Percentiles rank a stretch among this genome's conserved stretches.
Conservation (phyloP, 2,113 vertebrate genomes). For the Alces alces region DNA sequence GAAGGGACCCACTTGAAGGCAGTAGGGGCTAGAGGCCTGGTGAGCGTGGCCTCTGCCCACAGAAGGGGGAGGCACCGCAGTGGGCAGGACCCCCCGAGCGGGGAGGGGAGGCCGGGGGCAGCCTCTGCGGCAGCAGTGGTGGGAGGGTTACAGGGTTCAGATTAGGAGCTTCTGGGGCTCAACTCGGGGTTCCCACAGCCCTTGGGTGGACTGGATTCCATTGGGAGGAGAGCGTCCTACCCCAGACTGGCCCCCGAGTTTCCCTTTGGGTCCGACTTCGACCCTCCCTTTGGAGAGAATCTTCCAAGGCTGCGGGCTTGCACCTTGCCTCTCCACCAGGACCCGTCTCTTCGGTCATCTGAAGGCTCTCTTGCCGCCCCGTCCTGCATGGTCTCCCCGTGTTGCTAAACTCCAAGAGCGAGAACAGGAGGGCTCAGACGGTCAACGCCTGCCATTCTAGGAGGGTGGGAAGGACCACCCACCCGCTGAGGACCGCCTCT, state of each 20-base stretch:
- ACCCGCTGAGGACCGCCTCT: neutral
- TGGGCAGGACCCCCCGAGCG: neutral
- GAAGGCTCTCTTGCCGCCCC: rapidly evolving
- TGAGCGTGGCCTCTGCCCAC: neutral
- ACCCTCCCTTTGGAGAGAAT: neutral
- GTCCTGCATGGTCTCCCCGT: neutral
- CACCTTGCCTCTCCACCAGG: neutral
- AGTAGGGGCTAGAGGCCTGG: neutral
- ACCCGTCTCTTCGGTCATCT: neutral
- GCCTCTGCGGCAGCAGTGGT: neutral
- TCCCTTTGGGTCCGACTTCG: no score
- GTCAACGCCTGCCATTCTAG: neutral
- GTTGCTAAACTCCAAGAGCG: neutral
- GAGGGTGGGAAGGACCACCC: neutral
- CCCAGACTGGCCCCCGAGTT: neutral
- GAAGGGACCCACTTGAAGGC: neutral
- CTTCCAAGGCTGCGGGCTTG: neutral
- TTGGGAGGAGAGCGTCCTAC: neutral
- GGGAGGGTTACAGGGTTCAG: neutral
- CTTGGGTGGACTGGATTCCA: neutral
- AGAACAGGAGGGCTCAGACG: neutral
- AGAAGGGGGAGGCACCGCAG: neutral
- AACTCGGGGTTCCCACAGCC: neutral
- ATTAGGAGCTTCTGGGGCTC: neutral
- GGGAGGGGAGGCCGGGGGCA: neutral